Evolutionary conservation across 2,113 vertebrate species (phyloP).

Genomic region (Megaceryle torquata): DNA sequence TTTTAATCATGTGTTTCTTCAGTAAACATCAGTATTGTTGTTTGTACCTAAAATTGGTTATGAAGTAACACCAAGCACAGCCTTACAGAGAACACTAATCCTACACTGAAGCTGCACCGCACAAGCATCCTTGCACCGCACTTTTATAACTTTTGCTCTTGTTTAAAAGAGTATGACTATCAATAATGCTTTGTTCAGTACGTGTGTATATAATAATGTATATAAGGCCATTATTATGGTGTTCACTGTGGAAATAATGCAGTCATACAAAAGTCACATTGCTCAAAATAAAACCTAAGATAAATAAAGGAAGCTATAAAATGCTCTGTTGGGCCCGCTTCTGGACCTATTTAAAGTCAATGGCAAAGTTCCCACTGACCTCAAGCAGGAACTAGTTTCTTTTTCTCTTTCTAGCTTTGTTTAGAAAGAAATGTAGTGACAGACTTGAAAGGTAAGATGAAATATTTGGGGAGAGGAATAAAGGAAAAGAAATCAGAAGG

Average conservation of each 20-base stretch:
- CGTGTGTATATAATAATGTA: not conserved
- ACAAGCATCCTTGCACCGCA: not conserved
- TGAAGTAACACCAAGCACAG: not conserved
- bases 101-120: not conserved
- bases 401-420: constrained; percentile 46
- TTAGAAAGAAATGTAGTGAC: constrained; percentile 12
- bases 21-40: not conserved
- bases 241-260: constrained; percentile 30
- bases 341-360: constrained; percentile 53
- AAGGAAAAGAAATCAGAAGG: not conserved
- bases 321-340: constrained; percentile 13
- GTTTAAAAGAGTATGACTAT: not conserved
- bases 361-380: constrained; percentile 58
- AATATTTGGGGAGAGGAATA: not conserved
- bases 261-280: constrained; percentile 43
- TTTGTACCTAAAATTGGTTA: not conserved
- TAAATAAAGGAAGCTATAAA: constrained; percentile 68
- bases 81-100: not conserved
- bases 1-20: not conserved
- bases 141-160: not conserved
- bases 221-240: not conserved
- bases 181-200: not conserved
- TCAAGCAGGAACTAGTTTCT: constrained; percentile 44
- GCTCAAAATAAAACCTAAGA: constrained; percentile 63
- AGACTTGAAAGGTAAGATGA: constrained; percentile 16